A percentile compares a stretch with the other conserved stretches of the same genome.
phyloP scores from a whole-genome alignment of 1,140 invertebrate genomes.

The Vanessa tameamea region DNA sequence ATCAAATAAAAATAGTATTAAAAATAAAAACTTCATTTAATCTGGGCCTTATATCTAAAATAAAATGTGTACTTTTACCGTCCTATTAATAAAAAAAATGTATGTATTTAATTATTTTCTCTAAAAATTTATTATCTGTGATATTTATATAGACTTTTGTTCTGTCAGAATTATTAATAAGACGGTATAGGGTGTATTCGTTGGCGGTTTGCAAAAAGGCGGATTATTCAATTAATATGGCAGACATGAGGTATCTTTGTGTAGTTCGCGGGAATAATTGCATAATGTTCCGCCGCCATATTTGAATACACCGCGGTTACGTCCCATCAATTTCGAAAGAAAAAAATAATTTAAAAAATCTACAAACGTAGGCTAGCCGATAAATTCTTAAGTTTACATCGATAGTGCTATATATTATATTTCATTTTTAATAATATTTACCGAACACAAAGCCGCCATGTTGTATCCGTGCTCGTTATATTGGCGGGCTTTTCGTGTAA shows the following conservation, averaged over 20 bases:
- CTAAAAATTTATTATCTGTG: not conserved
- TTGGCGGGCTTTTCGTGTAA: constrained; percentile 16
- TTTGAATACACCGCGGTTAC: constrained; percentile 34
- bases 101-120: not conserved
- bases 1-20: constrained; percentile 46
- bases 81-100: constrained; percentile 30
- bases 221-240: constrained; percentile 39
- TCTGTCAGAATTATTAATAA: constrained; percentile 24
- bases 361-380: constrained; percentile 60
- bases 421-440: constrained; percentile 56
- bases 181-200: constrained; percentile 27
- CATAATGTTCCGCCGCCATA: constrained; percentile 24
- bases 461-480: constrained; percentile 13
- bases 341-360: constrained; percentile 51
- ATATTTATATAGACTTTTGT: constrained; percentile 1
- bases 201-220: constrained; percentile 37
- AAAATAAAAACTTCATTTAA: constrained; percentile 43
- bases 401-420: constrained; percentile 71
- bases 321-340: constrained; percentile 37
- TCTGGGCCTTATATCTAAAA: constrained; percentile 29
- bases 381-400: constrained; percentile 59
- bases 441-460: constrained; percentile 33
- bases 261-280: constrained; percentile 17
- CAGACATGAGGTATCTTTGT: constrained; percentile 34
- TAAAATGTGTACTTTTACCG: constrained; percentile 18